Evolutionary conservation across 2,113 vertebrate genomes (phyloP).

Genomic region (Mus musculus): GRCm39 chr9:9968501-9969000

Average conservation of each 20-base stretch:
- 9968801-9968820: background rate
- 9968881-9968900: conserved; percentile 49
- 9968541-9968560: background rate
- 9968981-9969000: background rate
- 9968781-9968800: background rate
- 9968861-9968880: background rate
- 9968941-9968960: background rate
- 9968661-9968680: background rate
- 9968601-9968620: background rate
- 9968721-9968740: background rate
- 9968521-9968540: background rate
- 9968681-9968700: background rate
- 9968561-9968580: background rate
- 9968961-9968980: background rate
- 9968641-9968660: background rate
- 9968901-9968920: conserved; percentile 14
- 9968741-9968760: background rate
- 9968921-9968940: background rate
- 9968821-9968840: background rate
- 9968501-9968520: background rate
- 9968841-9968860: background rate
- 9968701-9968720: too few species aligned
- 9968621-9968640: too few species aligned
- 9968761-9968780: background rate
- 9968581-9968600: background rate